Percentiles rank a stretch among this genome's conserved stretches.
Conservation (phyloP, 2,113 vertebrate genomes). For the Glaucomys volans region DNA sequence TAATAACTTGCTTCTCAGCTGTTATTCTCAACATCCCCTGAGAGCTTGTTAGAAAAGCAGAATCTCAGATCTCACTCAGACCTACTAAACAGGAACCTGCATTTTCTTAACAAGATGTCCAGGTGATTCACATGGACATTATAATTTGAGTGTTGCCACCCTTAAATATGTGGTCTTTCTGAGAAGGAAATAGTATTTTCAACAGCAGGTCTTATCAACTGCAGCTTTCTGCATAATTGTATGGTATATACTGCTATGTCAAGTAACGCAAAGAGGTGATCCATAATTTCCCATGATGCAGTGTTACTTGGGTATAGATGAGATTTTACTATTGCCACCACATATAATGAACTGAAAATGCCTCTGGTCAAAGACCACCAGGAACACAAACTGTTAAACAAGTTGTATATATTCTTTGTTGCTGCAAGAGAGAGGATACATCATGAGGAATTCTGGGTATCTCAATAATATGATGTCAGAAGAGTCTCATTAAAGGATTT, state of each 20-base stretch:
- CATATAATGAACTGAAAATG: background rate
- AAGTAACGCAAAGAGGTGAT: background rate
- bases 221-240: background rate
- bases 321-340: slow-evolving; percentile 5
- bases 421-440: background rate
- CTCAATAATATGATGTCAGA: background rate
- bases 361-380: background rate
- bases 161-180: background rate
- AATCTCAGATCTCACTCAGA: background rate
- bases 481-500: slow-evolving; percentile 37
- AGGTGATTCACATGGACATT: background rate
- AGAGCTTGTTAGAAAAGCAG: background rate
- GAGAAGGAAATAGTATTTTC: background rate
- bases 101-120: background rate
- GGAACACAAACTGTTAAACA: background rate
- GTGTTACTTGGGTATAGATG: background rate
- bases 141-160: background rate
- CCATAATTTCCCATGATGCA: background rate
- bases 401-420: background rate
- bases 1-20: background rate
- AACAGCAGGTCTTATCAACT: background rate
- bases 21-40: background rate
- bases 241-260: background rate
- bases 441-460: background rate
- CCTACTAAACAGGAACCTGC: background rate